Percentiles rank a stretch among this genome's conserved stretches.
These are phyloP conservation scores for Sebastes minor DNA, from an alignment of 2,797 vertebrate species.

Conservation along the genomic window DNA sequence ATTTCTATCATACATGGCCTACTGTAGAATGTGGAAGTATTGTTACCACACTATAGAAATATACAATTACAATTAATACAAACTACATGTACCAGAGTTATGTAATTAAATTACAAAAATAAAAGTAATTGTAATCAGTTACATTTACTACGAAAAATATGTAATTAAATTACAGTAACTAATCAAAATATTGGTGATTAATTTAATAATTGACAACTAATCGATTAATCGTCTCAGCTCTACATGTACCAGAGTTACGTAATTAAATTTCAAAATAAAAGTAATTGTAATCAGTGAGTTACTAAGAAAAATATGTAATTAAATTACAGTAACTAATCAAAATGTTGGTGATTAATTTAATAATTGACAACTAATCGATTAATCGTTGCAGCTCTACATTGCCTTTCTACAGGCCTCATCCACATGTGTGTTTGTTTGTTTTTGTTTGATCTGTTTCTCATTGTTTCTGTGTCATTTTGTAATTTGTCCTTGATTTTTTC, in stretches of 20 bases:
- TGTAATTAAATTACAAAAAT: neutral
- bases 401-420: too few species aligned
- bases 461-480: too few species aligned
- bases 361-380: too few species aligned
- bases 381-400: too few species aligned
- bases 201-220: too few species aligned
- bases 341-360: too few species aligned
- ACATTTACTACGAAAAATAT: neutral
- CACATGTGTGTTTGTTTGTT: too few species aligned
- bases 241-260: neutral
- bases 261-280: neutral
- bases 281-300: neutral
- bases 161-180: neutral
- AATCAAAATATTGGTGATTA: too few species aligned
- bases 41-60: neutral
- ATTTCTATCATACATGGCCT: accelerated
- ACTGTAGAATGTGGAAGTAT: neutral
- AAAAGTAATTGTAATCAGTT: neutral
- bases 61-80: neutral
- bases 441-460: too few species aligned
- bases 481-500: too few species aligned
- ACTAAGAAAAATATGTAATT: neutral
- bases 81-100: neutral
- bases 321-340: neutral
- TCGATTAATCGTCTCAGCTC: too few species aligned